Evolutionary conservation across 2,888 invertebrate species (phyloP), one percentile per base, ranked within the genome.

Genomic region (Lasioglossum lativentre): DNA sequence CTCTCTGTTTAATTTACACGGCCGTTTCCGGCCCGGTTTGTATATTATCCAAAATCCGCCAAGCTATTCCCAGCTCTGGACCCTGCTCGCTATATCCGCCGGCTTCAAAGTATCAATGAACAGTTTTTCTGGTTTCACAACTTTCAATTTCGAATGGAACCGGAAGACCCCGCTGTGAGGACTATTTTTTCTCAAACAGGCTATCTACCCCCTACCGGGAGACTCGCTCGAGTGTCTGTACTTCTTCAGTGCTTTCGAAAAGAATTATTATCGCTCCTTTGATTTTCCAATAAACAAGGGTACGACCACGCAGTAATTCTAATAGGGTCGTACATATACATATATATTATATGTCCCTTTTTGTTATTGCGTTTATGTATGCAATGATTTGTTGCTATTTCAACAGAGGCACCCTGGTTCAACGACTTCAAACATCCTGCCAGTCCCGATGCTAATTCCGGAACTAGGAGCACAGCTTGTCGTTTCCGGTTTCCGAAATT

Each of bases 11-110:
- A 79, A 79, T 78, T 77, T 81, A 81, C 63, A 47, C 75, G 59
- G 40, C 66, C 40, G 78, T 63, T 75, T 71, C 63, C 52, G 63
- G 47, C 34, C 38, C 23, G 30, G 19, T 77, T 85, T 70, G 81
- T 81, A 77, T 86, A 81, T 80, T 86, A 80, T 86, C 70, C 52
- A 87, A 78, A 78, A 78, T 85, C 78, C 45, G 27, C 42, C 16
- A 27, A 14, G 66, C 71, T 85, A 85, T 85, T 85, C 79, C 72
- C 56, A 63, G 70, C n/a, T 19, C 12, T 34, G 52, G n/a, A 38
- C 8, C 52, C 19, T n/a, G 56, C 30, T 40, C 45, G 2, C 30
- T 16, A 80, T 59, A 68, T 14, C 71, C 14, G 23, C 70, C 12
- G n/a, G 63, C 27, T 38, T 19, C 40, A 1, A 71, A 56, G n/a